These are phyloP conservation scores for Cepaea hortensis DNA, from an alignment of 2,888 invertebrate genomes.

Conservation along the genomic window DNA sequence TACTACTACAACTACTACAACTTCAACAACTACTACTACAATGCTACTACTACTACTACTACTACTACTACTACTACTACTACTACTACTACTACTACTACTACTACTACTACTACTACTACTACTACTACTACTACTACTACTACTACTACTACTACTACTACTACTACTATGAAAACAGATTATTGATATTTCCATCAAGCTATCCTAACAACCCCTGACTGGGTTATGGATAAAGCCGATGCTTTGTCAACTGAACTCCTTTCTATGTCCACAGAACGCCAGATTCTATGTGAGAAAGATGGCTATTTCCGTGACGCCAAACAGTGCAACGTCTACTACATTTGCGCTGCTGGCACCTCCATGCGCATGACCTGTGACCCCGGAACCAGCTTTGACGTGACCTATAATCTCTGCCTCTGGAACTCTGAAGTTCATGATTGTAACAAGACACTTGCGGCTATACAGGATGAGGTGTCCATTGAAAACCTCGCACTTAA, in stretches of 20 bases:
- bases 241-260: too few relatives aligned
- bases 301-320: constrained; percentile 51
- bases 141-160: constrained; percentile 5
- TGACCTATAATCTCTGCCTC: constrained; percentile 42
- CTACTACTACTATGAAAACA: neutral
- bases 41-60: constrained; percentile 16
- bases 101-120: constrained; percentile 30
- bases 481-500: neutral
- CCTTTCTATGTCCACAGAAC: too few relatives aligned
- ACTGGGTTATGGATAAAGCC: too few relatives aligned
- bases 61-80: constrained; percentile 33
- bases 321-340: constrained; percentile 45
- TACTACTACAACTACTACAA: neutral
- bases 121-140: constrained; percentile 25
- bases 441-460: constrained; percentile 20
- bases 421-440: constrained; percentile 41
- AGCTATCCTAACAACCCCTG: too few relatives aligned
- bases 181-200: too few relatives aligned
- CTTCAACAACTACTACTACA: neutral
- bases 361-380: constrained; percentile 48
- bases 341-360: constrained; percentile 47
- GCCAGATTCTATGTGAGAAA: constrained; percentile 27
- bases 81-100: constrained; percentile 33
- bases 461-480: too few relatives aligned
- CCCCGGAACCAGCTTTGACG: constrained; percentile 49